A percentile compares a stretch with the other conserved stretches of the same genome.
Evolutionary conservation across 1,140 invertebrate genomes (phyloP).

Genomic region (Trichoplusia ni): DNA sequence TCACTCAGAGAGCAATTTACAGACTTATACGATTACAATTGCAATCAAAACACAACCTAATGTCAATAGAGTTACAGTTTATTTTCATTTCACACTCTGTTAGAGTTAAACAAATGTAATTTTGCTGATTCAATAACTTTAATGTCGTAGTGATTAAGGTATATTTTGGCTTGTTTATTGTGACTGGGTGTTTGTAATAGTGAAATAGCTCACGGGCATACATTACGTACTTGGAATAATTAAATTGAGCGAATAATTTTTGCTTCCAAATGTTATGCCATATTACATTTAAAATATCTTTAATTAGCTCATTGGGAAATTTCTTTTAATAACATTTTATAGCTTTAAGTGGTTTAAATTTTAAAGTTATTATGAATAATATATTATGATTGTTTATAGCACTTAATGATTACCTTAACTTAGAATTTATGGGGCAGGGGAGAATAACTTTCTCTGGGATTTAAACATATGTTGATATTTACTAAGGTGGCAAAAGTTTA

Average conservation of each 20-base stretch:
- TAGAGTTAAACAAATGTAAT: not conserved
- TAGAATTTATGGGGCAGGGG: no score
- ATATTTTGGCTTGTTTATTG: not conserved
- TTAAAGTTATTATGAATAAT: no score
- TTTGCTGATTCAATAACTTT: constrained; percentile 2
- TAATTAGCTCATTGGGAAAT: no score
- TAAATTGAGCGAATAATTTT: constrained; percentile 17
- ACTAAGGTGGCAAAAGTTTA: no score
- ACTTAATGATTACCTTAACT: no score
- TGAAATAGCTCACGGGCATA: not conserved
- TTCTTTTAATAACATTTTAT: no score
- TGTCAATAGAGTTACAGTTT: not conserved
- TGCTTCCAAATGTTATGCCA: not conserved
- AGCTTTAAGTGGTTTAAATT: no score
- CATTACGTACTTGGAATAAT: not conserved
- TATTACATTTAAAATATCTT: no score
- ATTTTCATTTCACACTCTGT: not conserved
- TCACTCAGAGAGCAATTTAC: constrained; percentile 10
- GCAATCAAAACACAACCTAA: constrained; percentile 5
- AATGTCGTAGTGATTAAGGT: constrained; percentile 6
- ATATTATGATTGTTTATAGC: no score
- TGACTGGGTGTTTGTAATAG: not conserved
- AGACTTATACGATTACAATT: not conserved
- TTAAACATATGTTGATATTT: no score
- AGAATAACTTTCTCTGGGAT: no score